Evolutionary conservation across 2,113 vertebrate species (phyloP).

Genomic region (Ancistrus triradiatus): DNA sequence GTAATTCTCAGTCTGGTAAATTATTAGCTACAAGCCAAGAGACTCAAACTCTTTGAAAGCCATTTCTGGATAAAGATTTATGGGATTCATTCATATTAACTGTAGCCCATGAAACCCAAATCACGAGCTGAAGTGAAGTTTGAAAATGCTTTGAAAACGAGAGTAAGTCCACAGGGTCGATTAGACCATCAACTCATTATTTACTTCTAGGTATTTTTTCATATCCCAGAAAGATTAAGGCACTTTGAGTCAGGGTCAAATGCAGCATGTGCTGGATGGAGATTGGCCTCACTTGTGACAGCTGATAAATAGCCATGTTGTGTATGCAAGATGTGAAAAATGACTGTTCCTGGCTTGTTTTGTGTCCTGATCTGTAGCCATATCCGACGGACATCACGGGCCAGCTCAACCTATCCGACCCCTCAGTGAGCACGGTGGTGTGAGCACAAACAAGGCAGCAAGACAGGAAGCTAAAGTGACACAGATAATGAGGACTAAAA

Average conservation of each 20-base stretch:
- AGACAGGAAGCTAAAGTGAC: slow-evolving; percentile 33
- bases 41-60: slow-evolving; percentile 1
- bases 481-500: slow-evolving; percentile 42
- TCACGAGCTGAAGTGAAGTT: no score
- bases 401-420: slow-evolving; percentile 97
- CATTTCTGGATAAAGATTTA: slow-evolving; percentile 1
- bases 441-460: slow-evolving; percentile 57
- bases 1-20: slow-evolving; percentile 38
- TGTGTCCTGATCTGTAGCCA: slow-evolving; percentile 74
- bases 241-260: slow-evolving; percentile 12
- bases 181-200: no score
- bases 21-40: slow-evolving; percentile 33
- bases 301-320: not conserved
- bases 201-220: no score
- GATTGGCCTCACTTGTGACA: slow-evolving; percentile 32
- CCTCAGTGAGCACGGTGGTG: slow-evolving; percentile 98
- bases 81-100: no score
- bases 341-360: slow-evolving; percentile 28
- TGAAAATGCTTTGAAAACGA: no score
- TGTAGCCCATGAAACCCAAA: no score
- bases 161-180: no score
- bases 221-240: no score
- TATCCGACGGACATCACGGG: slow-evolving; percentile 96
- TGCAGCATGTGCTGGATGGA: slow-evolving; percentile 19
- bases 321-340: not conserved